These are phyloP conservation scores for Sycophila sp. DNA, from an alignment of 1,140 invertebrate species.

Conservation along the genomic window DNA sequence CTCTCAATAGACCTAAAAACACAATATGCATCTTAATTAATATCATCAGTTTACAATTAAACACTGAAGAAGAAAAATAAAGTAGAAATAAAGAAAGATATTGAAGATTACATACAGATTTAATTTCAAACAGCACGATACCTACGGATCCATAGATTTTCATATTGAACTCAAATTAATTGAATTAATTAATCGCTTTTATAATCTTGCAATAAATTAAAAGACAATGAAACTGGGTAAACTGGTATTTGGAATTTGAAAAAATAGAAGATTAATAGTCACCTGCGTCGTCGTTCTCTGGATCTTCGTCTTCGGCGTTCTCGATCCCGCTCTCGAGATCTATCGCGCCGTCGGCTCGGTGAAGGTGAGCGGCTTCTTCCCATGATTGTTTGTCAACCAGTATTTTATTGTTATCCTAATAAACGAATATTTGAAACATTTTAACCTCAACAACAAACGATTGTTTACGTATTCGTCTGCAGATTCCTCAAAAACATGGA, in stretches of 20 bases:
- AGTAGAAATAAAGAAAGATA: too few relatives aligned
- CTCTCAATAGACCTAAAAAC: slow-evolving; percentile 56
- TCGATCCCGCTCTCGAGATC: slow-evolving; percentile 67
- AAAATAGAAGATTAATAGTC: slow-evolving; percentile 11
- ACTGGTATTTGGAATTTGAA: too few relatives aligned
- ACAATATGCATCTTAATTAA: too few relatives aligned
- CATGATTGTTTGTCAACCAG: slow-evolving; percentile 46
- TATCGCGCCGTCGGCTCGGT: slow-evolving; percentile 64
- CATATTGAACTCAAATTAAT: too few relatives aligned
- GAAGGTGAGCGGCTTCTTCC: slow-evolving; percentile 63
- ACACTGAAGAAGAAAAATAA: slow-evolving; percentile 4
- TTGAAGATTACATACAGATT: too few relatives aligned
- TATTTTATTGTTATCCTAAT: background rate
- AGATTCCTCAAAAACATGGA: too few relatives aligned
- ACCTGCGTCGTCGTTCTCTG: slow-evolving; percentile 65
- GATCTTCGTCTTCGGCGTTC: slow-evolving; percentile 67
- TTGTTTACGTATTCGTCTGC: slow-evolving; percentile 1
- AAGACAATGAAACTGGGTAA: too few relatives aligned
- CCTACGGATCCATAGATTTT: too few relatives aligned
- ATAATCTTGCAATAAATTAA: too few relatives aligned
- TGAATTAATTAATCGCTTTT: too few relatives aligned
- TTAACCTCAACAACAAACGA: background rate
- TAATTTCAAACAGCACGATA: too few relatives aligned
- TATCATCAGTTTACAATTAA: too few relatives aligned
- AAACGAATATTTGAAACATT: background rate